Evolutionary conservation across 2,797 vertebrate genomes (phyloP).

Genomic region (Sebastes variabilis): DNA sequence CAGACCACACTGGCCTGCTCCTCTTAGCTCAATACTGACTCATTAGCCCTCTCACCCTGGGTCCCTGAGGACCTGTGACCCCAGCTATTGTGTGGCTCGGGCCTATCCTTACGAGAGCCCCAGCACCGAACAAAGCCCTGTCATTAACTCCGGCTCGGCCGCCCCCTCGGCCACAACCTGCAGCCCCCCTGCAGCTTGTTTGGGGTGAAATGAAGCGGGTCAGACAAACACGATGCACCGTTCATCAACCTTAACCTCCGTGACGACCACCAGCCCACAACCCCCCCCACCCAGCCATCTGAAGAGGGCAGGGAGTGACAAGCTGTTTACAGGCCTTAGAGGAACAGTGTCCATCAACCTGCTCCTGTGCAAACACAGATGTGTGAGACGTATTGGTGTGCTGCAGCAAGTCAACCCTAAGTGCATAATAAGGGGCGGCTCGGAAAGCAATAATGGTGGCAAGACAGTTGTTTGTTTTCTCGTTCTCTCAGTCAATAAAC

Average conservation of each 20-base stretch:
- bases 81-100: slow-evolving; percentile 53
- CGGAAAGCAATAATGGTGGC: slow-evolving; percentile 32
- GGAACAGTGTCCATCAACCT: slow-evolving; percentile 40
- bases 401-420: background rate
- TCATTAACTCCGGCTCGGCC: slow-evolving; percentile 63
- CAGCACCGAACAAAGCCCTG: slow-evolving; percentile 57
- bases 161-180: slow-evolving; percentile 41
- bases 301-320: slow-evolving; percentile 15
- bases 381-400: slow-evolving; percentile 23
- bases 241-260: slow-evolving; percentile 52
- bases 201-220: slow-evolving; percentile 48
- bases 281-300: background rate
- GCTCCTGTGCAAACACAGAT: slow-evolving; percentile 61
- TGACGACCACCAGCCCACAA: slow-evolving; percentile 1
- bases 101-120: slow-evolving; percentile 42
- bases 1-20: slow-evolving; percentile 38
- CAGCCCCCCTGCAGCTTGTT: slow-evolving; percentile 35
- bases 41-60: slow-evolving; percentile 60
- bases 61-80: slow-evolving; percentile 68
- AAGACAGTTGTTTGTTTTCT: slow-evolving; percentile 52
- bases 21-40: slow-evolving; percentile 51
- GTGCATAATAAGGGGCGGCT: background rate
- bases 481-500: slow-evolving; percentile 62
- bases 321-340: slow-evolving; percentile 23
- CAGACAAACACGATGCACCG: slow-evolving; percentile 45